These are phyloP conservation scores for Fragum fragum DNA, from an alignment of 2,888 invertebrate genomes.

Conservation along the genomic window DNA sequence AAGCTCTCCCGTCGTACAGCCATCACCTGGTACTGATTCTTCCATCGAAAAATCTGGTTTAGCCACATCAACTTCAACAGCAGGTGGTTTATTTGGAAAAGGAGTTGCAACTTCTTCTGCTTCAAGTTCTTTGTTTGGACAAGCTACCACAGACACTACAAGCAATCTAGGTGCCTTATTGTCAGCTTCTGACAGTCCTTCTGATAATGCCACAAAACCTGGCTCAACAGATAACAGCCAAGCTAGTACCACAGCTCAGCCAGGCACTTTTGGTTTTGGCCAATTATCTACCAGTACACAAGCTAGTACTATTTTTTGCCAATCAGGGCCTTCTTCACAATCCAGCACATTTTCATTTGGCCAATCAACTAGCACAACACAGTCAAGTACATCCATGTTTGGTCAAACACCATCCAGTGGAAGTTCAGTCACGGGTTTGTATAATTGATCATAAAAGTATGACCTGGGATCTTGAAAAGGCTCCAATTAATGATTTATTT, in stretches of 20 bases:
- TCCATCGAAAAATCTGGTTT: neutral
- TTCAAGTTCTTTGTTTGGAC: neutral
- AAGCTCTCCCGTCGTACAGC: neutral
- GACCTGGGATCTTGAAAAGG: no score
- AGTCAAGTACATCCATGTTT: slow-evolving; percentile 34
- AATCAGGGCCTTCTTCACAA: slow-evolving; percentile 8
- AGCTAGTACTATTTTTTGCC: slow-evolving; percentile 11
- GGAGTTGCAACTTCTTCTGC: neutral
- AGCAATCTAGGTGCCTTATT: neutral
- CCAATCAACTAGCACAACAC: slow-evolving; percentile 25
- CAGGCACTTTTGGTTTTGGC: slow-evolving; percentile 12
- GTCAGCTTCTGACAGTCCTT: neutral
- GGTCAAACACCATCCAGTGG: slow-evolving; percentile 32
- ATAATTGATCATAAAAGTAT: no score
- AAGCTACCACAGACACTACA: neutral
- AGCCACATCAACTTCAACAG: neutral
- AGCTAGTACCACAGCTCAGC: slow-evolving; percentile 18
- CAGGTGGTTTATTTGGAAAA: slow-evolving; percentile 8
- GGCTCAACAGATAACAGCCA: slow-evolving; percentile 29
- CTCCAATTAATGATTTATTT: no score
- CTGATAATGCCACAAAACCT: slow-evolving; percentile 20
- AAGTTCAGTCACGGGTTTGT: neutral
- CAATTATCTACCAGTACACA: slow-evolving; percentile 6
- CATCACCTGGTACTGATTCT: neutral
- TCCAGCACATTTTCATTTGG: slow-evolving; percentile 44